phyloP scores from a whole-genome alignment of 2,113 vertebrate species.

The Mesocricetus auratus region DNA sequence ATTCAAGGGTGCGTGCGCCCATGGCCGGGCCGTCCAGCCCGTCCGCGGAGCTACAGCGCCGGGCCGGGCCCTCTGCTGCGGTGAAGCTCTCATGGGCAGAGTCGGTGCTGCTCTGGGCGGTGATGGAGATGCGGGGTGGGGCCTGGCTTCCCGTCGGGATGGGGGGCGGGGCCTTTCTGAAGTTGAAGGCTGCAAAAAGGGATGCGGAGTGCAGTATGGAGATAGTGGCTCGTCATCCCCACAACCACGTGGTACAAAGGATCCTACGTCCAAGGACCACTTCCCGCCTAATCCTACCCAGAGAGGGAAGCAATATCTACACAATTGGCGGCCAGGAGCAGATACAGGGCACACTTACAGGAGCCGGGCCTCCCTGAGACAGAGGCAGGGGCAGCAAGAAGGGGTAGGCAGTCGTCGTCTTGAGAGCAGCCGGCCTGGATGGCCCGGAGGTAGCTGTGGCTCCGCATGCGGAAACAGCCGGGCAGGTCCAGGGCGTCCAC shows the following conservation, averaged over 20 bases:
- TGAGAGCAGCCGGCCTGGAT: slow-evolving; percentile 99
- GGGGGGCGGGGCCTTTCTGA: slow-evolving; percentile 97
- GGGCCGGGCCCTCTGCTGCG: slow-evolving; percentile 86
- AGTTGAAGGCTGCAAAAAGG: slow-evolving; percentile 94
- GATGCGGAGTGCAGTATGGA: neutral
- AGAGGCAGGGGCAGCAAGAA: slow-evolving; percentile 94
- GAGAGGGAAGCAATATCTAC: neutral
- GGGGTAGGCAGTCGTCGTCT: slow-evolving; percentile 98
- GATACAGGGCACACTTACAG: slow-evolving; percentile 88
- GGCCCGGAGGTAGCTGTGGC: slow-evolving; percentile 99
- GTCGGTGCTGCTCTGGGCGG: slow-evolving; percentile 98
- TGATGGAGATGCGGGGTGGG: slow-evolving; percentile 97
- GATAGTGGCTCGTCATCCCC: neutral
- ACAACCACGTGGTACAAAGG: neutral
- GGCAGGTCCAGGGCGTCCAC: slow-evolving; percentile 98
- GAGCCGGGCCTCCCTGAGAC: slow-evolving; percentile 93
- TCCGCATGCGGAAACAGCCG: slow-evolving; percentile 97
- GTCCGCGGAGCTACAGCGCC: slow-evolving; percentile 96
- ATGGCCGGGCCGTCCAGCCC: slow-evolving; percentile 90
- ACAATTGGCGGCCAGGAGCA: neutral
- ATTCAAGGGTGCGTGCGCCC: slow-evolving; percentile 87
- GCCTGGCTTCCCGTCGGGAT: slow-evolving; percentile 97
- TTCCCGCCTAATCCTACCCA: neutral
- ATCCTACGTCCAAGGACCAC: neutral
- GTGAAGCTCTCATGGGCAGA: slow-evolving; percentile 97